phyloP scores from a whole-genome alignment of 2,797 vertebrate species.

The Australoheros facetus region DNA sequence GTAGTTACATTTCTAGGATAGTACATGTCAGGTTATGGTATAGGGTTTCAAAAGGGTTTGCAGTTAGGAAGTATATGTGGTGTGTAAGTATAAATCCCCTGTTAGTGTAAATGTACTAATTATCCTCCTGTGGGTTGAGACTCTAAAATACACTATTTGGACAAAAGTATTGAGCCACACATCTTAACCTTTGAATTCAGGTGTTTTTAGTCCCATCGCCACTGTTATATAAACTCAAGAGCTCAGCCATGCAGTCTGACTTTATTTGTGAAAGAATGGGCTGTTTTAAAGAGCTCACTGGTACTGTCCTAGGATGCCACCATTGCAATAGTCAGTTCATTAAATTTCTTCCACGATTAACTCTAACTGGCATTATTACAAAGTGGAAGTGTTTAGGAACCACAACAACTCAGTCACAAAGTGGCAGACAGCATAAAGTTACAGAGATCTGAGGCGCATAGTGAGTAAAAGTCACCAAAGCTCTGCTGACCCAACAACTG shows the following conservation, averaged over 20 bases:
- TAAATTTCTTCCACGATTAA: neutral
- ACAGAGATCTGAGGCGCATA: neutral
- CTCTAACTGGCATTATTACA: neutral
- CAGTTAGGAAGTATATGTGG: neutral
- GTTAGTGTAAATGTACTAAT: conserved; percentile 32
- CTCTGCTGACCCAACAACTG: neutral
- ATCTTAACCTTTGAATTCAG: neutral
- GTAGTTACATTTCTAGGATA: neutral
- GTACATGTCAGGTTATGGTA: neutral
- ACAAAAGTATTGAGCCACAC: neutral
- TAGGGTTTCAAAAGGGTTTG: neutral
- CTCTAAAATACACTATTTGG: conserved; percentile 5
- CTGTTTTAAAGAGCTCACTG: neutral
- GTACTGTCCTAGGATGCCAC: no score
- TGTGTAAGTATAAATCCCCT: neutral
- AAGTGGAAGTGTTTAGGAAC: neutral
- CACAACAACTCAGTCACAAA: neutral
- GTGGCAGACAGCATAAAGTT: neutral
- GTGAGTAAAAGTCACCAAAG: neutral
- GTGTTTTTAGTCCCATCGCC: neutral
- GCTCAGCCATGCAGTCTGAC: neutral
- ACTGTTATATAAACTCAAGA: neutral
- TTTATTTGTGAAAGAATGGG: neutral
- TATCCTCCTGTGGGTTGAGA: conserved; percentile 28
- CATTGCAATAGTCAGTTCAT: neutral